Evolutionary conservation across 2,113 vertebrate species (phyloP).

Genomic region (Pelodiscus sinensis): DNA sequence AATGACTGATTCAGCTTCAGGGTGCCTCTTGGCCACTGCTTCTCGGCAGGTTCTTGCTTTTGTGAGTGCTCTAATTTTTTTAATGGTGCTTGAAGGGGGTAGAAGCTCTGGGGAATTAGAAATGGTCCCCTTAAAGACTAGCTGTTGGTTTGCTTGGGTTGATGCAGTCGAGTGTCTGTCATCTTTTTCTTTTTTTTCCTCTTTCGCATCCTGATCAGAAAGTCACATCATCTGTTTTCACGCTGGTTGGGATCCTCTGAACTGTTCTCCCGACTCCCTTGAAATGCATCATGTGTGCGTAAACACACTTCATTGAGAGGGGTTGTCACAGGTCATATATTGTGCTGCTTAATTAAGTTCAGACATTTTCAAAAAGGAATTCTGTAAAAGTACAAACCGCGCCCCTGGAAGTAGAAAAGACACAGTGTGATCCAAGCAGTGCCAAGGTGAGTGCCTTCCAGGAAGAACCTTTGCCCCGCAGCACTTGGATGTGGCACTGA

Average conservation of each 20-base stretch:
- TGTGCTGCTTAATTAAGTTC: rapidly evolving
- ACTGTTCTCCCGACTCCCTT: background rate
- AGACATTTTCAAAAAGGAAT: background rate
- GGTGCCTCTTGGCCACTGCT: rapidly evolving
- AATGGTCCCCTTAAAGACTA: background rate
- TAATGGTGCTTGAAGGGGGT: background rate
- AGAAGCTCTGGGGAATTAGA: background rate
- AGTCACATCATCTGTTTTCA: background rate
- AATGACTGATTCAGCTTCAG: background rate
- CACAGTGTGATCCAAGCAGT: background rate
- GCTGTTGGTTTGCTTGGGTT: background rate
- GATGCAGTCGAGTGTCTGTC: background rate
- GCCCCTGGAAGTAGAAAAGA: background rate
- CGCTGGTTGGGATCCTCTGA: background rate
- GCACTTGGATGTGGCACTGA: background rate
- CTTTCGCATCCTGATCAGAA: background rate
- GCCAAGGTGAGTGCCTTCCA: background rate
- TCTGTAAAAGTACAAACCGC: rapidly evolving
- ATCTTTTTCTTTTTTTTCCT: background rate
- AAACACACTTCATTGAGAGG: background rate
- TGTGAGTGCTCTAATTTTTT: background rate
- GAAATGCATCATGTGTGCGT: background rate
- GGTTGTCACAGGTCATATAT: background rate
- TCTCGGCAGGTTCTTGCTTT: background rate
- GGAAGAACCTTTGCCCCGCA: background rate